Evolutionary conservation across 2,797 vertebrate species (phyloP).

Genomic region (Tolypeutes matacus): DNA sequence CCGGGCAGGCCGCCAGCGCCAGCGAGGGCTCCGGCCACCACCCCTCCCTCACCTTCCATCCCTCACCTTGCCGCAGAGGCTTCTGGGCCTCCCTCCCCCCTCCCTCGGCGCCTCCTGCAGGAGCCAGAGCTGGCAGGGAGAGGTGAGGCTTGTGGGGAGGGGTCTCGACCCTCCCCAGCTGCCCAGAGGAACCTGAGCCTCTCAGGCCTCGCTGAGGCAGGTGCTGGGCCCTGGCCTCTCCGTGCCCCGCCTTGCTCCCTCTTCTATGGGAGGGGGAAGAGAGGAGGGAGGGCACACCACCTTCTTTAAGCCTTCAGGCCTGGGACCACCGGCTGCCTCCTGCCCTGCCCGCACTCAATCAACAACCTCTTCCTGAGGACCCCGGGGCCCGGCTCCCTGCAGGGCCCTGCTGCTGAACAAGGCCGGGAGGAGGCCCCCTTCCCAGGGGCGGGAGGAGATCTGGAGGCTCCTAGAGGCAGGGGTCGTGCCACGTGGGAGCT

Average conservation of each 20-base stretch:
- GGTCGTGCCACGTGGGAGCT: not conserved
- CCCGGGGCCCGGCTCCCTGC: too few species aligned
- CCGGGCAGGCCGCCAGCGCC: fast-evolving
- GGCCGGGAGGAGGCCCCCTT: not conserved
- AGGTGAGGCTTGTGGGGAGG: too few species aligned
- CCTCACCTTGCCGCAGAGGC: too few species aligned
- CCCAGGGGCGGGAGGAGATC: fast-evolving
- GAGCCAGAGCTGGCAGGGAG: too few species aligned
- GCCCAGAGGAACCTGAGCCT: not conserved
- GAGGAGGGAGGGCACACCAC: not conserved
- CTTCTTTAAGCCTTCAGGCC: not conserved
- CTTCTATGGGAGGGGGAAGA: fast-evolving
- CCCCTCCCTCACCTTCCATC: not conserved
- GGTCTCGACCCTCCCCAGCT: too few species aligned
- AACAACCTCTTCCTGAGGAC: not conserved
- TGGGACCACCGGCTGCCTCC: fast-evolving
- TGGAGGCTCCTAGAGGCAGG: too few species aligned
- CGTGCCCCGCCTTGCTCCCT: not conserved
- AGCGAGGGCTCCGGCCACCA: too few species aligned
- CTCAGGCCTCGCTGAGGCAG: not conserved
- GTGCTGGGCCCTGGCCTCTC: fast-evolving
- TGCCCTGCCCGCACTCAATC: not conserved
- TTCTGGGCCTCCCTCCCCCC: too few species aligned
- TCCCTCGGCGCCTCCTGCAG: too few species aligned
- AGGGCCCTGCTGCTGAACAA: not conserved